A percentile compares a stretch with the other conserved stretches of the same genome.
Conservation (phyloP, 2,888 invertebrate genomes). For the Watsonalla cultraria region DNA sequence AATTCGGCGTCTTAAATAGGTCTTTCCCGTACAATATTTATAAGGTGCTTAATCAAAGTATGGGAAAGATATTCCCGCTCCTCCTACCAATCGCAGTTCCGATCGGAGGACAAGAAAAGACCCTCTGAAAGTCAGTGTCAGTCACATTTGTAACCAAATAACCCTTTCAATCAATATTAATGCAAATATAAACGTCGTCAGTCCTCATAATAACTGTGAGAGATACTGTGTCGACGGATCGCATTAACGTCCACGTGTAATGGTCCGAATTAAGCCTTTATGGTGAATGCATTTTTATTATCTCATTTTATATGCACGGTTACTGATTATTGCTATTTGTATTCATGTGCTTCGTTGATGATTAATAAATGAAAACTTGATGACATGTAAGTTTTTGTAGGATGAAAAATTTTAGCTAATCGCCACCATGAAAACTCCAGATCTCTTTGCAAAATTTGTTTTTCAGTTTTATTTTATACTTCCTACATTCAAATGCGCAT, state of each 20-base stretch:
- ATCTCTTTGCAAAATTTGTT: neutral
- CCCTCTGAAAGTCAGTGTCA: too few species aligned
- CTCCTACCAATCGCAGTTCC: too few species aligned
- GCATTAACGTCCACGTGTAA: neutral
- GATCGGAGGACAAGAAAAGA: too few species aligned
- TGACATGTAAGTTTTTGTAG: too few species aligned
- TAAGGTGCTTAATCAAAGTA: too few species aligned
- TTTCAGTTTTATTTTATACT: neutral
- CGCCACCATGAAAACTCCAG: too few species aligned
- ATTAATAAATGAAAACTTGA: too few species aligned
- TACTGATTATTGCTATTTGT: neutral
- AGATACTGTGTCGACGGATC: neutral
- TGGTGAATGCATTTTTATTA: neutral
- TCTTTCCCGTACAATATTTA: too few species aligned
- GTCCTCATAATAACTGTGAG: neutral
- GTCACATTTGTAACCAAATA: neutral
- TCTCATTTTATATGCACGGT: neutral
- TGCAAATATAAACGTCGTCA: neutral
- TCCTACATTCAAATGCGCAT: neutral
- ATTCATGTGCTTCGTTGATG: neutral
- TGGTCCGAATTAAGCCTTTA: neutral
- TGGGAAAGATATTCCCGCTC: too few species aligned
- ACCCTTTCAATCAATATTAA: neutral
- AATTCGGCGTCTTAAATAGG: too few species aligned
- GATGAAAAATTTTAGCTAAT: too few species aligned